Percentiles rank a stretch among this genome's conserved stretches.
phyloP scores from a whole-genome alignment of 2,797 vertebrate species.

The Phylloscopus collybita region DNA sequence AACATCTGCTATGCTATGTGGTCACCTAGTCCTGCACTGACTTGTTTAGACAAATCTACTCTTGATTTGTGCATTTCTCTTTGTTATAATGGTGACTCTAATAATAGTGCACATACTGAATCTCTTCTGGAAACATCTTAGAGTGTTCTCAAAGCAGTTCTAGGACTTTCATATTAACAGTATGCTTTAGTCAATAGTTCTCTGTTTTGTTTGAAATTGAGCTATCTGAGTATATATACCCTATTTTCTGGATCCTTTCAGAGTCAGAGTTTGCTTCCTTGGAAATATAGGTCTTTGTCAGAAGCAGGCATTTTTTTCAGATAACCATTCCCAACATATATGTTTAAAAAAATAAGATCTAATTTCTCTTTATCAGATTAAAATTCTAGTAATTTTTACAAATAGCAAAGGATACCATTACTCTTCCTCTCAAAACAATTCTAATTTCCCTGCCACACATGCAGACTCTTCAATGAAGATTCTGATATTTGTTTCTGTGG shows the following conservation, averaged over 20 bases:
- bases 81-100: background rate
- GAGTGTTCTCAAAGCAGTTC: background rate
- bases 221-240: background rate
- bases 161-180: background rate
- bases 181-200: background rate
- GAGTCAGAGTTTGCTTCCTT: background rate
- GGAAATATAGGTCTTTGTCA: background rate
- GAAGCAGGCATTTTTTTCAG: background rate
- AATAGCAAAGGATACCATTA: background rate
- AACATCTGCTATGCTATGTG: background rate
- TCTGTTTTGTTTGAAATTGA: background rate
- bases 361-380: background rate
- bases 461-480: background rate
- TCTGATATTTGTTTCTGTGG: background rate
- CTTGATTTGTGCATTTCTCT: background rate
- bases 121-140: background rate
- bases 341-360: background rate
- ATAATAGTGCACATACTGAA: background rate
- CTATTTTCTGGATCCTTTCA: background rate
- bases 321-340: background rate
- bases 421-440: background rate
- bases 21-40: background rate
- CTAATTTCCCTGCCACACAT: fast-evolving
- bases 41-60: background rate
- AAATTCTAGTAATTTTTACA: background rate